Percentiles rank a stretch among this genome's conserved stretches.
These are phyloP conservation scores for Danionella dracula DNA, from an alignment of 2,797 vertebrate species.

Conservation along the genomic window DNA sequence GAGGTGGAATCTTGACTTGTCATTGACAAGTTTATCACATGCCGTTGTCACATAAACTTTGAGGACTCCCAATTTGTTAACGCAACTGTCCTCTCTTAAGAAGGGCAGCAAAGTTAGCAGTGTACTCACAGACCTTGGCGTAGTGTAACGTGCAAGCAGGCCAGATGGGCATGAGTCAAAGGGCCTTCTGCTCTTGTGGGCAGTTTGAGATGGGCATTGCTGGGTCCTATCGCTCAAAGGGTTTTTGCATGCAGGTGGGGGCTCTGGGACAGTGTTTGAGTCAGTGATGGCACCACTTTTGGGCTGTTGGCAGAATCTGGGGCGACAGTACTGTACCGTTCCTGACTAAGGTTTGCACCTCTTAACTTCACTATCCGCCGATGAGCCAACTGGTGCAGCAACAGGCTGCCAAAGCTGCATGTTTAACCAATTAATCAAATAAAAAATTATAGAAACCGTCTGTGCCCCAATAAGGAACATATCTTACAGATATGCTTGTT, in stretches of 20 bases:
- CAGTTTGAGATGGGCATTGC: slow-evolving; percentile 54
- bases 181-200: slow-evolving; percentile 70
- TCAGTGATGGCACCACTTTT: slow-evolving; percentile 67
- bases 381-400: slow-evolving; percentile 75
- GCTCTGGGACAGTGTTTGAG: slow-evolving; percentile 72
- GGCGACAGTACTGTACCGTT: slow-evolving; percentile 61
- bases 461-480: background rate
- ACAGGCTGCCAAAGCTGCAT: slow-evolving; percentile 71
- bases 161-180: slow-evolving; percentile 82
- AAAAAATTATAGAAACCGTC: slow-evolving; percentile 32
- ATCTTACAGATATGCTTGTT: slow-evolving; percentile 25
- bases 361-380: slow-evolving; percentile 75
- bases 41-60: slow-evolving; percentile 46
- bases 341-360: slow-evolving; percentile 76
- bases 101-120: slow-evolving; percentile 55
- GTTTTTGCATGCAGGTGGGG: slow-evolving; percentile 69
- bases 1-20: slow-evolving; percentile 45
- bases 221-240: slow-evolving; percentile 55
- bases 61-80: slow-evolving; percentile 44
- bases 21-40: slow-evolving; percentile 42
- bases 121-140: slow-evolving; percentile 61
- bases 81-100: slow-evolving; percentile 25
- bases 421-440: slow-evolving; percentile 24
- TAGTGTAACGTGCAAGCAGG: slow-evolving; percentile 65
- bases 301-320: slow-evolving; percentile 68